A percentile compares a stretch with the other conserved stretches of the same genome.
These are phyloP conservation scores for Urophycis tenuis DNA, from an alignment of 2,797 vertebrate species.

Conservation along the genomic window DNA sequence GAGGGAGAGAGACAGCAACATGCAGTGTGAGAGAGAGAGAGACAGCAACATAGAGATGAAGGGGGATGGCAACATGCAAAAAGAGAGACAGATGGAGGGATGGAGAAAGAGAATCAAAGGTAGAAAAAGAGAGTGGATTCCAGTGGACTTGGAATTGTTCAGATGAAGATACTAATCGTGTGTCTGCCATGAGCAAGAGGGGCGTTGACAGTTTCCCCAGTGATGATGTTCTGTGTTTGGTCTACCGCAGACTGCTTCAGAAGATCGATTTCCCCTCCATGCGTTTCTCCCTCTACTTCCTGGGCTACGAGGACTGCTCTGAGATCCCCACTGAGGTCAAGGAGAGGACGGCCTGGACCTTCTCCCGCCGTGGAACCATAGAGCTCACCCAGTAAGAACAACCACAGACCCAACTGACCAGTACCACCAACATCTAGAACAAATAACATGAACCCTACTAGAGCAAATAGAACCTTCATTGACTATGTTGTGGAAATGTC, in stretches of 20 bases:
- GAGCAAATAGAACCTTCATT: not conserved
- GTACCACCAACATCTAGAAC: not conserved
- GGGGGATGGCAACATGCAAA: too few species aligned
- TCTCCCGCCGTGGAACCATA: conserved; percentile 89
- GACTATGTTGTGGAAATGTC: too few species aligned
- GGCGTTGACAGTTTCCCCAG: not conserved
- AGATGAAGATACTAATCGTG: not conserved
- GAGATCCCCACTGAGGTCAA: conserved; percentile 82
- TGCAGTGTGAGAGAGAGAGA: not conserved
- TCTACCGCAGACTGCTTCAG: conserved; percentile 78
- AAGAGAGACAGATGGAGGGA: too few species aligned
- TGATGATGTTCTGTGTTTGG: not conserved
- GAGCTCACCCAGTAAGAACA: conserved; percentile 87
- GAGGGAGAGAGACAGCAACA: too few species aligned
- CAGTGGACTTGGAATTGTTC: not conserved
- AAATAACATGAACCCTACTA: not conserved
- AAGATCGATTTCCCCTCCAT: conserved; percentile 93
- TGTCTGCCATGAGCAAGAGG: not conserved
- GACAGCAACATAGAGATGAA: not conserved
- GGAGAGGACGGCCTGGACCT: conserved; percentile 83
- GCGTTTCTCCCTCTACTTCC: conserved; percentile 93
- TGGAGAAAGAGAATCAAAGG: too few species aligned
- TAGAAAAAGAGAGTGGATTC: not conserved
- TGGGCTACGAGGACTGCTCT: conserved; percentile 92
- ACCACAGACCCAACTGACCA: not conserved